These are phyloP conservation scores for Pseudobourletiella spinata DNA, from an alignment of 1,140 invertebrate species.

Conservation along the genomic window DNA sequence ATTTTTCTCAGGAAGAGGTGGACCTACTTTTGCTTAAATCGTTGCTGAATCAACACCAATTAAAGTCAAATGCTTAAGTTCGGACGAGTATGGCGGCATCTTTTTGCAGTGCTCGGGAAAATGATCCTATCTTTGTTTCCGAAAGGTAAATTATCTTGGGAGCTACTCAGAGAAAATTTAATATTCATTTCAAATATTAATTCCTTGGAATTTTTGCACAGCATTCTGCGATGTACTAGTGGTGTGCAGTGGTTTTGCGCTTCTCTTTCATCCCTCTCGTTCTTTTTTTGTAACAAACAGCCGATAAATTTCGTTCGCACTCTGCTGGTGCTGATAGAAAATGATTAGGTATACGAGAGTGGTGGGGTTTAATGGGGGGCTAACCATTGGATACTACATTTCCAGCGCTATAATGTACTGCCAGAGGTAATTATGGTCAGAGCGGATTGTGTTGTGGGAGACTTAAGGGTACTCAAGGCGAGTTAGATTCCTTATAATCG, in stretches of 20 bases:
- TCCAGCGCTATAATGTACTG: slow-evolving; percentile 96
- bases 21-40: too few species aligned
- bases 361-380: slow-evolving; percentile 64
- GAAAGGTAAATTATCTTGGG: slow-evolving; percentile 64
- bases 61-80: too few species aligned
- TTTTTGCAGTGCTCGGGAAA: slow-evolving; percentile 87
- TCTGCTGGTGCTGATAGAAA: slow-evolving; percentile 63
- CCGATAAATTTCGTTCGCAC: slow-evolving; percentile 47
- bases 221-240: slow-evolving; percentile 71
- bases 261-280: slow-evolving; percentile 78
- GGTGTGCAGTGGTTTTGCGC: slow-evolving; percentile 69
- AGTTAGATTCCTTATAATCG: too few species aligned
- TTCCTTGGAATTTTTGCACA: slow-evolving; percentile 51
- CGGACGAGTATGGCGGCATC: too few species aligned
- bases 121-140: slow-evolving; percentile 64
- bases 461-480: too few species aligned
- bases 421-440: slow-evolving; percentile 60
- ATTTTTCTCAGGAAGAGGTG: too few species aligned
- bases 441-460: too few species aligned
- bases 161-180: too few species aligned
- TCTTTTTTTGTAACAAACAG: slow-evolving; percentile 83
- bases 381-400: slow-evolving; percentile 84
- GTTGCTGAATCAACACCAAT: too few species aligned
- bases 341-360: slow-evolving; percentile 76
- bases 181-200: too few species aligned